Base-by-base conservation (phyloP, 2,113 vertebrate genomes). In the Pomatostomus ruficeps region DNA sequence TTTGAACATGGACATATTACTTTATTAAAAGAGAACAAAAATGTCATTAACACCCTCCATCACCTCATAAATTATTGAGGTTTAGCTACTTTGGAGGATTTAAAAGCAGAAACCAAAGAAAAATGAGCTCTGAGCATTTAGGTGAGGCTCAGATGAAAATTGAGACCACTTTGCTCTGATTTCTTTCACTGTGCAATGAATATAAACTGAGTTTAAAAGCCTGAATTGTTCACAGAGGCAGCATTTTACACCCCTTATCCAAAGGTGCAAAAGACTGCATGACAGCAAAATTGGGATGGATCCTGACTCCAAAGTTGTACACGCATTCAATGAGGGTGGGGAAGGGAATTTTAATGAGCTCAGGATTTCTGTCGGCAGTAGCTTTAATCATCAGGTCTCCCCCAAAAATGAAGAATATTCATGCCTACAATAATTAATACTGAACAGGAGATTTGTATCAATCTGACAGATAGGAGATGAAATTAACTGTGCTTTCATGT, bases 401-500 rank as follows among this genome's bases (percentile, higher is more conserved):
- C 95, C 93, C 75, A 2, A 88, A 80, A 95, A 93, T 29, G 72
- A 80, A 86, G 73, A 91, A 89, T 96, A 96, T 96, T 95, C 89
- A 96, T 95, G 95, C 78, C 95, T 90, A 94, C 88, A 93, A 93
- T 96, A 97, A 97, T 97, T 96, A 97, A 97, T 94, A 96, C 80
- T 46, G 94, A 97, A 97, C 95, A 97, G 96, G 92, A 96, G 96
- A 97, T 97, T 95, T 94, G 52, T 97, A 97, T 97, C 97, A 96
- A 96, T 97, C 93, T 96, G 97, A 95, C 88, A 97, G 96, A 97
- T 97, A 96, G 94, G 77, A 96, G 96, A 90, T 80, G 88, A 97
- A 97, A 97, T 97, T 97, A 97, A 96, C 95, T 94, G 71, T 87
- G 93, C 97, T 97, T 97, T 97, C 96, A 96, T 97, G 97, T 97